Base-by-base conservation (phyloP, 2,797 vertebrate genomes). In the Sebastes hubbsi region DNA sequence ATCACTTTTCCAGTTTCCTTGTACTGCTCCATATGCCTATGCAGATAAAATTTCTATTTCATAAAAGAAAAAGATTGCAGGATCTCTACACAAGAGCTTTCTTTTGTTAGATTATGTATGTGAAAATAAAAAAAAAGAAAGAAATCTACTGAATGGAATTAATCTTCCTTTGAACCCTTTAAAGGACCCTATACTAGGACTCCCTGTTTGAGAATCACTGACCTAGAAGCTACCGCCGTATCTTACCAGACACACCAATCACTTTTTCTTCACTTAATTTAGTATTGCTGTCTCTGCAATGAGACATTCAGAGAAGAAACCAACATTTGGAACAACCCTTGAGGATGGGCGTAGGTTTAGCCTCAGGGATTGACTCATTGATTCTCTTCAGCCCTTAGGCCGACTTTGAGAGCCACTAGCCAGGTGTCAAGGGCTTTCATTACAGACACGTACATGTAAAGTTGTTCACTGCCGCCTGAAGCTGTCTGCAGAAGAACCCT, bases 361-460 rank as follows among this genome's bases (percentile, higher is more conserved):
- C 90, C 82, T 77, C 29, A 18, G 86, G 91, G 89, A 91, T 83
- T 70, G 87, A 88, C 87, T 90, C 90, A 91, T 90, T 84, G 91
- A 94, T 92, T 94, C 88, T 87, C 83, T 72, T 85, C 86, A 91
- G 88, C 86, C 84, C 85, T 82, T 32, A 89, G 80, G 85, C 81
- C 66, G 75, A 80, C 74, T 90, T 82, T 82, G 82, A 88, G 85
- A 91, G 89, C 91, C 85, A 86, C 88, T 85, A 85, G 88, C 84
- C 89, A 83, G 89, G 84, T 90, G 93, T 90, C 88, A 89, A 93
- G 89, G 91, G 89, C 82, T 90, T 92, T 94, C 93, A 93, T 94
- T 94, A 94, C 87, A 65, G 49, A 86, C 81, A 80, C 58, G 78
- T 81, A 91, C 91, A 93, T 93, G 90, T 92, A 90, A 91, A 93